These are phyloP conservation scores for Tortricodes alternella DNA, from an alignment of 2,888 invertebrate species.

Conservation along the genomic window DNA sequence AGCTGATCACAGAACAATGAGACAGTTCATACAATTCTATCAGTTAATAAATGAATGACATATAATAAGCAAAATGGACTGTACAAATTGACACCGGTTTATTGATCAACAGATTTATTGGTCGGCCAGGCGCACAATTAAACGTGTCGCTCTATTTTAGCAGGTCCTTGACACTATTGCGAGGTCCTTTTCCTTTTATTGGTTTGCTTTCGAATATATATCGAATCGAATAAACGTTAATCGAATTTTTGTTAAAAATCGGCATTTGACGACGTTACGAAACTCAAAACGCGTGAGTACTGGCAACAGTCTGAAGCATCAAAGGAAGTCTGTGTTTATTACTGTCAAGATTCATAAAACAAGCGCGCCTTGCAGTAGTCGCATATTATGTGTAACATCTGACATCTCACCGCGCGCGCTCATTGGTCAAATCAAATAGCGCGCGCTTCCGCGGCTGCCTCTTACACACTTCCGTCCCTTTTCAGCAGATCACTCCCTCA, in stretches of 20 bases:
- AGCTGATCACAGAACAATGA: neutral
- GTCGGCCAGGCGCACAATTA: neutral
- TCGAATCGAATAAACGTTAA: no score
- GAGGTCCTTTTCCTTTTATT: neutral
- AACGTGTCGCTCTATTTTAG: neutral
- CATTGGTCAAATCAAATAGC: no score
- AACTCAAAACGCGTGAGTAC: no score
- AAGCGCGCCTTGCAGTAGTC: no score
- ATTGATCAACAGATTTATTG: neutral
- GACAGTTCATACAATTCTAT: conserved; percentile 11
- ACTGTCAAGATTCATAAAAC: no score
- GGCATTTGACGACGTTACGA: neutral
- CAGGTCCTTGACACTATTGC: neutral
- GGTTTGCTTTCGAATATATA: neutral
- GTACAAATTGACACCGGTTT: conserved; percentile 5
- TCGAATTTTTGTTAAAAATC: neutral
- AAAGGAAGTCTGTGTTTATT: no score
- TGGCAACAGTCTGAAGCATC: neutral
- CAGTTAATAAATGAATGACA: conserved; percentile 11
- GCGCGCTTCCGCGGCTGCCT: no score
- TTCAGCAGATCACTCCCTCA: no score
- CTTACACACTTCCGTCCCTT: no score
- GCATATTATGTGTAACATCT: no score
- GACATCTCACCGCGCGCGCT: no score
- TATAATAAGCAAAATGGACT: conserved; percentile 4